These are phyloP conservation scores for Chiloscyllium punctatum DNA, from an alignment of 2,797 vertebrate genomes.

Conservation along the genomic window DNA sequence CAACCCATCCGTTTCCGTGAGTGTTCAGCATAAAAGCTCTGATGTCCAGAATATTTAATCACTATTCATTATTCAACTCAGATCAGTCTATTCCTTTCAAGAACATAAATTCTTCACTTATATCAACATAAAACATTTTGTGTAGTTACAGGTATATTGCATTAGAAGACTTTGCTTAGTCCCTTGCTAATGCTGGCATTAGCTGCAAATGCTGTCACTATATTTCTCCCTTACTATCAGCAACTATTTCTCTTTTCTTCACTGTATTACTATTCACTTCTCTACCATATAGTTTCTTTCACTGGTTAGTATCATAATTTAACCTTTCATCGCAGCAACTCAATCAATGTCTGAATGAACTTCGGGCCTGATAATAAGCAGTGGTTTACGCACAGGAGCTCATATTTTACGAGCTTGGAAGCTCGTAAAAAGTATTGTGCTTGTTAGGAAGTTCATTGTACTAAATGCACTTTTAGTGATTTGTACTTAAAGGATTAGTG, in stretches of 20 bases:
- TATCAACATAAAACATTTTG: background rate
- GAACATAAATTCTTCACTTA: background rate
- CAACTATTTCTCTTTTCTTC: background rate
- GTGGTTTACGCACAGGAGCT: background rate
- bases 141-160: no score
- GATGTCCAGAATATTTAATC: background rate
- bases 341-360: no score
- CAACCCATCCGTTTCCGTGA: background rate
- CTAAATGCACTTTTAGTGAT: background rate
- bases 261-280: background rate
- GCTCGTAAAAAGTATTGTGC: background rate
- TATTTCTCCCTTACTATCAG: background rate
- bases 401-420: background rate
- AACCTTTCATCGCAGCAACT: no score
- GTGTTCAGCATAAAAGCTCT: background rate
- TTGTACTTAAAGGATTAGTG: background rate
- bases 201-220: background rate
- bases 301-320: background rate
- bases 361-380: background rate
- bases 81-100: background rate
- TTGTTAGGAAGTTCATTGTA: background rate
- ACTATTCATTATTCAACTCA: background rate
- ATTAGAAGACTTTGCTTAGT: background rate
- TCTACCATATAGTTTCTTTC: background rate
- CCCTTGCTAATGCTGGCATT: background rate